These are phyloP conservation scores for Megalops atlanticus DNA, from an alignment of 2,113 vertebrate species.

Conservation along the genomic window DNA sequence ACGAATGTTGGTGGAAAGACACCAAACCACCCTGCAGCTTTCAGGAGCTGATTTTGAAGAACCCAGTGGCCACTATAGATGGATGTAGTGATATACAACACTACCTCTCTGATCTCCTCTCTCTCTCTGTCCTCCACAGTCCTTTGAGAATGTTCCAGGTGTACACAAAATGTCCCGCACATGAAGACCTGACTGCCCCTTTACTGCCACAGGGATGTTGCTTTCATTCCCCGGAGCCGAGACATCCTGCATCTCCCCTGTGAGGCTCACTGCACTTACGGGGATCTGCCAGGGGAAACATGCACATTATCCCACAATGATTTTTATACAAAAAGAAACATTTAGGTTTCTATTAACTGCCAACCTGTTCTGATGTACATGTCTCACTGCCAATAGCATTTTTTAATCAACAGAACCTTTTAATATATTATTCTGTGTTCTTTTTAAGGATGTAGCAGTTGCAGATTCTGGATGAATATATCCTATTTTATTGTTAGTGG, in stretches of 20 bases:
- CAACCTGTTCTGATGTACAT: background rate
- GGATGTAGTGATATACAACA: too few species aligned
- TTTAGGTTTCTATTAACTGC: background rate
- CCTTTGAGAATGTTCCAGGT: slow-evolving; percentile 68
- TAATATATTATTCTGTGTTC: background rate
- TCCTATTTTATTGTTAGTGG: too few species aligned
- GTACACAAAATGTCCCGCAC: slow-evolving; percentile 74
- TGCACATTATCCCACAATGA: background rate
- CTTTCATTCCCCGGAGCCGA: background rate
- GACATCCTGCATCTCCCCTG: background rate
- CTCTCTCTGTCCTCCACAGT: slow-evolving; percentile 48
- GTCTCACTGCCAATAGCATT: background rate
- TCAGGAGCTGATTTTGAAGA: too few species aligned
- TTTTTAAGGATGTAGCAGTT: background rate
- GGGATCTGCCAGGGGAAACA: background rate
- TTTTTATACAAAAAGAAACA: background rate
- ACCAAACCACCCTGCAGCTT: too few species aligned
- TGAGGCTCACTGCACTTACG: background rate
- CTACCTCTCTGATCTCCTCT: slow-evolving; percentile 31
- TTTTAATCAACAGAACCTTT: background rate
- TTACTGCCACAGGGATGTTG: slow-evolving; percentile 26
- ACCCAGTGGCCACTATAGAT: too few species aligned
- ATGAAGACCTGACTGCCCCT: slow-evolving; percentile 43
- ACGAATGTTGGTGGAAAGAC: too few species aligned
- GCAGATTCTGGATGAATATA: background rate